Evolutionary conservation across 1,140 invertebrate species (phyloP), one percentile per base, ranked within the genome.

Genomic region (Cotesia glomerata): DNA sequence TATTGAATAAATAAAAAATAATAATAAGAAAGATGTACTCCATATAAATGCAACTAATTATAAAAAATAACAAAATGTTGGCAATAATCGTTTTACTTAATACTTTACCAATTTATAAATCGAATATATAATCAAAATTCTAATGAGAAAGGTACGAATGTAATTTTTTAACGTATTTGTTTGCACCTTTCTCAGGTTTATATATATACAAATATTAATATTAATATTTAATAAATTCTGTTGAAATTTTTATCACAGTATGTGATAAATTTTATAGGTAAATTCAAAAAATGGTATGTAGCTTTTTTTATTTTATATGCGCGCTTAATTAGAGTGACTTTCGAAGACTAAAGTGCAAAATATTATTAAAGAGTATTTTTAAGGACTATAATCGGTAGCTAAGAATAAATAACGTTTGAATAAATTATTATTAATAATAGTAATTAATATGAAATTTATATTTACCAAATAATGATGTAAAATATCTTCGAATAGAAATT

Each of bases 301-400:
- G 52, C 52, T 54, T 54, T 54, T 54, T 54, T 54, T 54, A 54
- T 54, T 54, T 54, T 54, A 54, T 54, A 54, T 54, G 52, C 52
- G 52, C 52, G 52, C 52, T 54, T 54, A 16, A 14, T 54, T 54
- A 54, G 52, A 16, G 52, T 5, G 3, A 54, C 52, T 54, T 54
- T 54, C 13, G 52, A 54, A 54, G 52, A 54, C 13, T 14, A 14
- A 14, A 54, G 52, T 14, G 13, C n/a, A 54, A 16, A 54, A 54
- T 14, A 54, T 14, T 54, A 16, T 54, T 16, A 54, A 54, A n/a
- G n/a, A 3, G 13, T 14, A 14, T 54, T 16, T 54, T 1, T 14
- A 54, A 54, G n/a, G 13, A 54, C 16, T 54, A n/a, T 16, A 54
- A 14, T 16, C 52, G 5, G 14, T 54, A 16, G 16, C 26, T 26